Conservation (phyloP, 2,113 vertebrate genomes). For the Chiloscyllium plagiosum region DNA sequence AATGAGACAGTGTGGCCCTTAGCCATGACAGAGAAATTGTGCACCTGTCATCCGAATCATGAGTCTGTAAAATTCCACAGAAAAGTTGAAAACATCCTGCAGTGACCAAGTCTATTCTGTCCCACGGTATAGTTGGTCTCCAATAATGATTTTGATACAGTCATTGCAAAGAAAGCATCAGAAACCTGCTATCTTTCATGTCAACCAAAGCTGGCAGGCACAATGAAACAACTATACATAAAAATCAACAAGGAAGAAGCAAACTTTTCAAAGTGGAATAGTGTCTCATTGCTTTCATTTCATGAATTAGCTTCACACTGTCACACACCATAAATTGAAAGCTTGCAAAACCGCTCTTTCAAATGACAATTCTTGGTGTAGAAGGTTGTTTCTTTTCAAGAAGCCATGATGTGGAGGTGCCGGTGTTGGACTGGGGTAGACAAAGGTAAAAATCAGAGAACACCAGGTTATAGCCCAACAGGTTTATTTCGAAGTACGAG, state of each 20-base stretch:
- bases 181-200: not conserved
- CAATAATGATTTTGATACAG: not conserved
- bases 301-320: not conserved
- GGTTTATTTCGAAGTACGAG: too few species aligned
- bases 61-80: conserved; percentile 19
- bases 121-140: not conserved
- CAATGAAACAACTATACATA: not conserved
- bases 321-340: not conserved
- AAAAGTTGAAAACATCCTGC: not conserved
- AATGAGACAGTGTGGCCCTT: conserved; percentile 9
- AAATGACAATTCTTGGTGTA: too few species aligned
- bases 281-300: not conserved
- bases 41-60: conserved; percentile 19
- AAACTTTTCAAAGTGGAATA: not conserved
- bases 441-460: too few species aligned
- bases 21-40: conserved; percentile 22
- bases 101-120: not conserved
- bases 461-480: too few species aligned
- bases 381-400: not conserved
- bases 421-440: too few species aligned
- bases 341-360: not conserved
- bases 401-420: too few species aligned
- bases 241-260: not conserved
- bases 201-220: not conserved
- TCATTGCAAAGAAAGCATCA: conserved; percentile 1